Conservation (phyloP, 1,140 invertebrate genomes). For the Macrobrachium nipponense region DNA sequence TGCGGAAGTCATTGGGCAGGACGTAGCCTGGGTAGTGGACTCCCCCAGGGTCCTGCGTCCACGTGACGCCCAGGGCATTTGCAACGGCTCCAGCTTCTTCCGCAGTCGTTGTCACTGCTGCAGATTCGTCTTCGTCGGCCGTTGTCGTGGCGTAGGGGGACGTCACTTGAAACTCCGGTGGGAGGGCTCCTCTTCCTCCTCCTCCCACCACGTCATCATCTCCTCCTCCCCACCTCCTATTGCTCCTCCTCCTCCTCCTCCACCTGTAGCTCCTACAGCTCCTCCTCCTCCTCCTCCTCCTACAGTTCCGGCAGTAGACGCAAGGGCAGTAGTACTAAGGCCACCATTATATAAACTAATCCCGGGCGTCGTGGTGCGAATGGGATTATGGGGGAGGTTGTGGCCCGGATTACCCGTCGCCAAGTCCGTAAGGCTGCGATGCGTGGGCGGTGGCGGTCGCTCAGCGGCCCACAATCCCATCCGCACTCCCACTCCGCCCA, state of each 20-base stretch:
- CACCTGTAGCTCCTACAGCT: background rate
- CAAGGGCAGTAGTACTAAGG: slow-evolving; percentile 2
- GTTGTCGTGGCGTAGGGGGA: too few species aligned
- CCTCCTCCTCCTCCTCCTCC: slow-evolving; percentile 2
- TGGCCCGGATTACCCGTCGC: slow-evolving; percentile 29
- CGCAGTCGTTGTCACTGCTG: slow-evolving; percentile 8
- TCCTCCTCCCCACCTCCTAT: too few species aligned
- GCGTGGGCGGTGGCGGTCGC: slow-evolving; percentile 22
- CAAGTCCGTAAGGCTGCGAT: slow-evolving; percentile 50
- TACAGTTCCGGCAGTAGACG: background rate
- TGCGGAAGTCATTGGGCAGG: slow-evolving; percentile 60
- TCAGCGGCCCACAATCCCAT: slow-evolving; percentile 39
- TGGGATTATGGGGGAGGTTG: slow-evolving; percentile 1
- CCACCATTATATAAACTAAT: slow-evolving; percentile 9
- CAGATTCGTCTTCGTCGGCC: too few species aligned
- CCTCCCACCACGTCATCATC: too few species aligned
- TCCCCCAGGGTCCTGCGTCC: slow-evolving; percentile 54
- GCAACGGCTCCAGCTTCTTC: slow-evolving; percentile 2
- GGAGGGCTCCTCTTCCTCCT: too few species aligned
- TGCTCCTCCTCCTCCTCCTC: too few species aligned
- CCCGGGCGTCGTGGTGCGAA: background rate
- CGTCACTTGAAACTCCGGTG: too few species aligned
- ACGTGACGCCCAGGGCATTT: slow-evolving; percentile 1
- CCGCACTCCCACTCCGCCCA: slow-evolving; percentile 28
- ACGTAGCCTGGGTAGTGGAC: slow-evolving; percentile 63